phyloP scores from a whole-genome alignment of 2,888 invertebrate genomes.

The Teleogryllus oceanicus region DNA sequence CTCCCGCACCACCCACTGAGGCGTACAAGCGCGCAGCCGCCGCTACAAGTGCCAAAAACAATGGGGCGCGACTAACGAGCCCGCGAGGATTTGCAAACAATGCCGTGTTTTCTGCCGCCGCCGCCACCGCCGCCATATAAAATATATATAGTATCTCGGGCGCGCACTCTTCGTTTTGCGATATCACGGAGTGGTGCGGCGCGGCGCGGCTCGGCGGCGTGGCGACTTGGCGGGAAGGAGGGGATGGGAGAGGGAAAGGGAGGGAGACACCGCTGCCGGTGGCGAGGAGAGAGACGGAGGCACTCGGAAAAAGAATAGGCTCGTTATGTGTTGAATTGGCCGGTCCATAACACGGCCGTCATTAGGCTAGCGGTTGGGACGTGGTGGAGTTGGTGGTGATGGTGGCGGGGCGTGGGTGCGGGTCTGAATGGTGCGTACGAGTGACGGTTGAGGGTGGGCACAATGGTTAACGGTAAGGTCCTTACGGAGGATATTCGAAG shows the following conservation, averaged over 20 bases:
- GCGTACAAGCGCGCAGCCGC: slow-evolving; percentile 28
- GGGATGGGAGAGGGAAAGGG: neutral
- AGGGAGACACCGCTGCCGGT: neutral
- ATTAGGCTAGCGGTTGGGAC: neutral
- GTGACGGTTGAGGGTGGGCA: neutral
- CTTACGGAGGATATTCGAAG: no score
- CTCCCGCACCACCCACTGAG: slow-evolving; percentile 27
- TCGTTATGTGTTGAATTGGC: slow-evolving; percentile 6
- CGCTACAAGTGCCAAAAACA: slow-evolving; percentile 31
- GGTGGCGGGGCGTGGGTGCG: neutral
- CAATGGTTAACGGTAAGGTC: neutral
- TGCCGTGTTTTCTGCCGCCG: slow-evolving; percentile 25
- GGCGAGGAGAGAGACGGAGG: slow-evolving; percentile 6
- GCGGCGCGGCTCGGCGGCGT: neutral
- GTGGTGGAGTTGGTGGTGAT: neutral
- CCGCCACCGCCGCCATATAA: slow-evolving; percentile 2
- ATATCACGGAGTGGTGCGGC: neutral
- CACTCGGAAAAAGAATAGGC: neutral
- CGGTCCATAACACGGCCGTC: slow-evolving; percentile 10
- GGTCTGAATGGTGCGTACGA: neutral
- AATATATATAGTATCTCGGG: neutral
- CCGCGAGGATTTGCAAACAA: slow-evolving; percentile 33
- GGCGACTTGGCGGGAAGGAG: neutral
- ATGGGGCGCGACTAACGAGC: slow-evolving; percentile 32
- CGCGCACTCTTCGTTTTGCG: neutral